Evolutionary conservation across 2,797 vertebrate species (phyloP).

Genomic region (Scomberomorus guttatus): DNA sequence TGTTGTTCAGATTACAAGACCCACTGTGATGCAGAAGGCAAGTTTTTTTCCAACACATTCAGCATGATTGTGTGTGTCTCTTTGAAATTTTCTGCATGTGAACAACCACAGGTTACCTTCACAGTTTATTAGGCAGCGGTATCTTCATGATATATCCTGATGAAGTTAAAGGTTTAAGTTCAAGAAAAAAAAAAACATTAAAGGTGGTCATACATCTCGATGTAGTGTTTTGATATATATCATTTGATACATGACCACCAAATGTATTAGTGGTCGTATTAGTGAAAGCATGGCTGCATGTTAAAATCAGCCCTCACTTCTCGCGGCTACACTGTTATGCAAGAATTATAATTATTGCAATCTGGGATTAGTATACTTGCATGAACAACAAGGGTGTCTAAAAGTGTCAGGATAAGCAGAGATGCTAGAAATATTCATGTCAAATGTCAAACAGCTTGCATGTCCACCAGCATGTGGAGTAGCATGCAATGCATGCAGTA

Average conservation of each 20-base stretch:
- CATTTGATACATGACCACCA: background rate
- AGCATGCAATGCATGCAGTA: conserved; percentile 65
- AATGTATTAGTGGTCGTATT: background rate
- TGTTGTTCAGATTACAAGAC: conserved; percentile 89
- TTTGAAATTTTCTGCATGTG: conserved; percentile 23
- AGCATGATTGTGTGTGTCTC: conserved; percentile 12
- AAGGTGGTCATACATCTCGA: background rate
- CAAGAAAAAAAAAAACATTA: too few relatives aligned
- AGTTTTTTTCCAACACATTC: conserved; percentile 7
- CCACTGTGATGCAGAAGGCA: conserved; percentile 87
- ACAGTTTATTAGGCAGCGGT: background rate
- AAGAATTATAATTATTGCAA: background rate
- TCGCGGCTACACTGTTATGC: background rate
- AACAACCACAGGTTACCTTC: background rate
- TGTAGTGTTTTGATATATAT: background rate
- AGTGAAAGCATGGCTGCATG: conserved; percentile 41
- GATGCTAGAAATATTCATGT: background rate
- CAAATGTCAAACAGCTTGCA: conserved; percentile 25
- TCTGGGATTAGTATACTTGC: background rate
- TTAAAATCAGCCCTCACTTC: conserved; percentile 9
- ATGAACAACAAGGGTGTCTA: conserved; percentile 6
- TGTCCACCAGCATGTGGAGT: conserved; percentile 54
- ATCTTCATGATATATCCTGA: background rate
- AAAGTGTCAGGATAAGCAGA: background rate
- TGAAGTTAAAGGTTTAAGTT: background rate